Evolutionary conservation across 2,888 invertebrate species (phyloP), one percentile per base, ranked within the genome.

Genomic region (Scrobipalpa costella): DNA sequence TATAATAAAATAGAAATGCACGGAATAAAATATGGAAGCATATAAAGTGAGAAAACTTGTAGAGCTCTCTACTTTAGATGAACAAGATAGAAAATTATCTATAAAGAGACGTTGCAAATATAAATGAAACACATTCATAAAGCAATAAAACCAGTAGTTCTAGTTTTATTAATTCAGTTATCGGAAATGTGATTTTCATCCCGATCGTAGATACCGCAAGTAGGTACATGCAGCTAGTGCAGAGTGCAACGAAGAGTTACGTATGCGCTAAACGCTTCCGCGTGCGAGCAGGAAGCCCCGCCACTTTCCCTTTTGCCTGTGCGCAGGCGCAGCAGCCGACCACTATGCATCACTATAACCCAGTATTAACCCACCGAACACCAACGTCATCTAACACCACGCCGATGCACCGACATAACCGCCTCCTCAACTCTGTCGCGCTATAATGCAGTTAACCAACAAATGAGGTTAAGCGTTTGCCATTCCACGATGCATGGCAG

Each of bases 301-400:
- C 76, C 86, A 90, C 90, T 91, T 91, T 91, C 90, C 88, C 90
- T 90, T 90, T 91, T 89, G 86, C 88, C 87, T 78, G 84, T 75
- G 85, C 87, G 40, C 40, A 11, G 11, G 55, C 55, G 86, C 90
- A 89, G 89, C 89, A 89, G 89, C 88, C 87, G 80, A 82, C 78
- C 77, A 77, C 81, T 81, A 84, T 85, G 84, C 85, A 86, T 82
- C 82, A 80, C 70, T 84, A 34, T n/a, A n/a, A n/a, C n/a, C 34
- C 6, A 34, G 34, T 34, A 84, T n/a, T 84, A 81, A 87, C 73
- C 80, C 84, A 67, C 72, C 83, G 74, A 72, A 78, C 74, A 70
- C 60, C 60, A 77, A 65, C 68, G 63, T 66, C 69, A 71, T 70
- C 73, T 68, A 68, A 64, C 66, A 57, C 62, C 63, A 57, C 58